Evolutionary conservation across 2,888 invertebrate genomes (phyloP).

Genomic region (Acronicta psi): DNA sequence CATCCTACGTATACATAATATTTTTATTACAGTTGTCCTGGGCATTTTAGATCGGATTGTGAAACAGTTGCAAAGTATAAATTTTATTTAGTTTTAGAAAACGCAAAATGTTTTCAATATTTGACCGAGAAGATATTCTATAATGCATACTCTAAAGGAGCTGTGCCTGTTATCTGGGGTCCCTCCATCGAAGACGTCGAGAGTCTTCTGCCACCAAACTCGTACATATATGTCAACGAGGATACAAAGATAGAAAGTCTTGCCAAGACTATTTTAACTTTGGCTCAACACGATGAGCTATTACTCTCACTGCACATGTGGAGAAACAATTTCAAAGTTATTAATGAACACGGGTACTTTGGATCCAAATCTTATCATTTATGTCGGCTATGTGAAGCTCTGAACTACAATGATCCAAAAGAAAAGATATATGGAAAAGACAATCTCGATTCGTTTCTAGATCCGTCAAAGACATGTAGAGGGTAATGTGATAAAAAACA

Average conservation of each 20-base stretch:
- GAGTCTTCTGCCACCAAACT: slow-evolving; percentile 89
- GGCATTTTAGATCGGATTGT: slow-evolving; percentile 90
- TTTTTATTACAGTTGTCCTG: slow-evolving; percentile 88
- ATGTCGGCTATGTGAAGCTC: slow-evolving; percentile 91
- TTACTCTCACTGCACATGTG: slow-evolving; percentile 87
- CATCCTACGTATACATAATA: background rate
- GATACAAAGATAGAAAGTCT: slow-evolving; percentile 84
- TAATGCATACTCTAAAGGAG: slow-evolving; percentile 90
- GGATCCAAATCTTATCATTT: slow-evolving; percentile 89
- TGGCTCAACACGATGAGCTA: slow-evolving; percentile 76
- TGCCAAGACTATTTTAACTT: slow-evolving; percentile 83
- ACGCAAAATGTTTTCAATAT: slow-evolving; percentile 91
- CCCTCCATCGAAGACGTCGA: slow-evolving; percentile 82
- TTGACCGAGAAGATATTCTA: slow-evolving; percentile 92
- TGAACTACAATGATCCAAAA: slow-evolving; percentile 88
- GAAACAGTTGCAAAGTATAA: slow-evolving; percentile 87
- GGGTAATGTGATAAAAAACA: too few species aligned
- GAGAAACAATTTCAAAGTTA: slow-evolving; percentile 87
- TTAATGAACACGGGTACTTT: slow-evolving; percentile 92
- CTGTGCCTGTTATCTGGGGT: slow-evolving; percentile 91
- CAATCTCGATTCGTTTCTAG: slow-evolving; percentile 63
- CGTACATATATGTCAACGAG: slow-evolving; percentile 90
- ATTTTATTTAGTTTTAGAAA: slow-evolving; percentile 92
- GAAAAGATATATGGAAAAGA: slow-evolving; percentile 64
- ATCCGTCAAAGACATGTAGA: slow-evolving; percentile 32